phyloP scores from a whole-genome alignment of 2,888 invertebrate genomes.

The Eupithecia inturbata region DNA sequence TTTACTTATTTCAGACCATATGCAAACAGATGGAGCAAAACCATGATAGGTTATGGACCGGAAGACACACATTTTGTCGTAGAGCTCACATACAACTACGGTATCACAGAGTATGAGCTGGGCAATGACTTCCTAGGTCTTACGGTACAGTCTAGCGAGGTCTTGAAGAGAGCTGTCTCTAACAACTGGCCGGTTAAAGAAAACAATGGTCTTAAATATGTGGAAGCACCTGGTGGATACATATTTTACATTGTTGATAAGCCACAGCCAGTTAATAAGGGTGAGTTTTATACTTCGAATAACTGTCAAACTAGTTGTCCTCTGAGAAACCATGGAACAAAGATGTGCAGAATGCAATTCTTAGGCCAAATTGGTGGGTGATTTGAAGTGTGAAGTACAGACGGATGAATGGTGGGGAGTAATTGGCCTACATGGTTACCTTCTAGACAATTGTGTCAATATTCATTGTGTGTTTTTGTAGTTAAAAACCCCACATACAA shows the following conservation, averaged over 20 bases:
- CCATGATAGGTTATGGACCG: slow-evolving; percentile 99
- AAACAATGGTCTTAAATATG: slow-evolving; percentile 84
- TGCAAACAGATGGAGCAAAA: slow-evolving; percentile 99
- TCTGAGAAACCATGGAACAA: too few relatives aligned
- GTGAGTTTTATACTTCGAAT: slow-evolving; percentile 64
- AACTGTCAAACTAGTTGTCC: too few relatives aligned
- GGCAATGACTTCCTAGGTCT: slow-evolving; percentile 97
- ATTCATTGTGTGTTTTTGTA: too few relatives aligned
- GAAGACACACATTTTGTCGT: slow-evolving; percentile 98
- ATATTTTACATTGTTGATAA: slow-evolving; percentile 92
- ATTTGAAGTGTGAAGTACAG: too few relatives aligned
- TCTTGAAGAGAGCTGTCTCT: slow-evolving; percentile 88
- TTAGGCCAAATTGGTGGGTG: too few relatives aligned
- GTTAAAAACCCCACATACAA: too few relatives aligned
- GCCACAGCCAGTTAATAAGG: slow-evolving; percentile 86
- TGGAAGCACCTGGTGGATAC: slow-evolving; percentile 97
- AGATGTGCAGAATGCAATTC: too few relatives aligned
- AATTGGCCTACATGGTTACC: too few relatives aligned
- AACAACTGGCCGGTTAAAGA: slow-evolving; percentile 89
- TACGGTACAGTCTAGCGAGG: slow-evolving; percentile 91
- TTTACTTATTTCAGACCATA: slow-evolving; percentile 90
- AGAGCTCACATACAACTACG: slow-evolving; percentile 99
- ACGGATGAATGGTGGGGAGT: too few relatives aligned
- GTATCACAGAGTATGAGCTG: slow-evolving; percentile 91
- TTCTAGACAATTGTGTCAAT: too few relatives aligned